These are phyloP conservation scores for Brevimyrus niger DNA, from an alignment of 2,113 vertebrate genomes.

Conservation along the genomic window DNA sequence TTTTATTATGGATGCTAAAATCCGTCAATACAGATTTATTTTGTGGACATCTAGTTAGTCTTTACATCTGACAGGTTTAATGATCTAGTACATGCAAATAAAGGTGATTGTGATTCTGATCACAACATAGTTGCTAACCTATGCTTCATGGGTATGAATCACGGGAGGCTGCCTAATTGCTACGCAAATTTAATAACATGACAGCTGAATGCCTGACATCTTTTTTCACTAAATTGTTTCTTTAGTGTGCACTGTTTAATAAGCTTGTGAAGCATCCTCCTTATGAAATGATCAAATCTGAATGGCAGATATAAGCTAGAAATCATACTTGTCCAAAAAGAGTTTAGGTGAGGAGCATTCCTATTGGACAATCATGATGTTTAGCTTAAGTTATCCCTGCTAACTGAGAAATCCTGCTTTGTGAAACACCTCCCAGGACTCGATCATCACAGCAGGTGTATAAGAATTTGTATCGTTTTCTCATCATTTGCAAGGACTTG, in stretches of 20 bases:
- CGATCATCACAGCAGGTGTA: not conserved
- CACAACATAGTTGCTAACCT: not conserved
- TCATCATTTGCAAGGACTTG: not conserved
- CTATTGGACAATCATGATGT: not conserved
- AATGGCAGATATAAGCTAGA: not conserved
- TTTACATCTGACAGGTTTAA: not conserved
- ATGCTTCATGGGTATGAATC: not conserved
- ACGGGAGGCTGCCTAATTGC: not conserved
- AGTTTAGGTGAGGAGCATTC: not conserved
- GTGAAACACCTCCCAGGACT: not conserved
- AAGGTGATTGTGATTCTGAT: not conserved
- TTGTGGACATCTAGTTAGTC: not conserved
- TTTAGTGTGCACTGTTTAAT: not conserved
- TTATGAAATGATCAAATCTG: not conserved
- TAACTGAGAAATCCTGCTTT: not conserved
- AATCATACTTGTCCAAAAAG: not conserved
- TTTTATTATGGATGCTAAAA: not conserved
- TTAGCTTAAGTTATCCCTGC: not conserved
- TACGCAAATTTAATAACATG: not conserved
- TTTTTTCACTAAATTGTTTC: not conserved
- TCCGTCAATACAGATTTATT: constrained; percentile 44
- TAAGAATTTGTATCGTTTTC: not conserved
- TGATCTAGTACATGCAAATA: not conserved
- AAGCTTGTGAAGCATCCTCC: not conserved
- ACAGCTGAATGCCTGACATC: not conserved